Percentiles rank a stretch among this genome's conserved stretches.
Evolutionary conservation across 2,797 vertebrate genomes (phyloP).

Genomic region (Anabas testudineus): DNA sequence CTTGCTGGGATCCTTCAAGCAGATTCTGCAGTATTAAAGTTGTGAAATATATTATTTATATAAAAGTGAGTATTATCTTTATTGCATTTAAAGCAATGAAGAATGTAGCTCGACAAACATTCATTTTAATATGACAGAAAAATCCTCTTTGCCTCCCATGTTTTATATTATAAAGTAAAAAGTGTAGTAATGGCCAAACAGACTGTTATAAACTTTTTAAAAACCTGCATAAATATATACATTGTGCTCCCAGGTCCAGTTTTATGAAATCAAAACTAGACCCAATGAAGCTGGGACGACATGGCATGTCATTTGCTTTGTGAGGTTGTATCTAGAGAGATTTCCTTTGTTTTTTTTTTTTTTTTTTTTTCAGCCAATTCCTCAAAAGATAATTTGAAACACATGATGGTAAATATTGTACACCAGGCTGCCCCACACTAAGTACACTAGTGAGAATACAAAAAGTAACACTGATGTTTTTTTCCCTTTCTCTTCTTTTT

Average conservation of each 20-base stretch:
- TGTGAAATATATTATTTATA: slow-evolving; percentile 99
- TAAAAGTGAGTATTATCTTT: slow-evolving; percentile 99
- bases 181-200: slow-evolving; percentile 99
- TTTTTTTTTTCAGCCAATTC: slow-evolving; percentile 93
- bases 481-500: slow-evolving; percentile 60
- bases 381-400: slow-evolving; percentile 98
- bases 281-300: slow-evolving; percentile 98
- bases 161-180: slow-evolving; percentile 99
- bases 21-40: slow-evolving; percentile 99
- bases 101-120: slow-evolving; percentile 99
- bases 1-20: slow-evolving; percentile 97
- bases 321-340: slow-evolving; percentile 97
- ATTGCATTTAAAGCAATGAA: slow-evolving; percentile 99
- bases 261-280: slow-evolving; percentile 96
- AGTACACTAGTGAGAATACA: slow-evolving; percentile 94
- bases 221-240: slow-evolving; percentile 99
- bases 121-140: slow-evolving; percentile 99
- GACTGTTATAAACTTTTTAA: slow-evolving; percentile 99
- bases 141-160: slow-evolving; percentile 91
- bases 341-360: too few species aligned
- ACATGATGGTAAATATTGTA: slow-evolving; percentile 99
- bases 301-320: slow-evolving; percentile 94
- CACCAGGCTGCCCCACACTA: slow-evolving; percentile 97
- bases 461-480: slow-evolving; percentile 88
- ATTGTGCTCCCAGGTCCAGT: slow-evolving; percentile 99